phyloP scores from a whole-genome alignment of 2,797 vertebrate species.

The Sciurus carolinensis region DNA sequence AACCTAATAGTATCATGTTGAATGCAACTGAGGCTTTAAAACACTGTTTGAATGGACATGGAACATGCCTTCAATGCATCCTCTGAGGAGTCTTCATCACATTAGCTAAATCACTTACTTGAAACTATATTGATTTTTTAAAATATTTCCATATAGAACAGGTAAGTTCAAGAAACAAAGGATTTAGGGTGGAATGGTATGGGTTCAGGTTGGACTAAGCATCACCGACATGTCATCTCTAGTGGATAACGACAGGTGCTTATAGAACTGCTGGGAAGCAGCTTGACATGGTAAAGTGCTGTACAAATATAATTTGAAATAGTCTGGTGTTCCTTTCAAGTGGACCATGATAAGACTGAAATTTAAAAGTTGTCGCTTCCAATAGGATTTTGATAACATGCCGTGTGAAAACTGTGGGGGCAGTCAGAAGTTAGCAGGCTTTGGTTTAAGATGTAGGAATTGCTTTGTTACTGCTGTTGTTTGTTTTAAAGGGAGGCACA shows the following conservation, averaged over 20 bases:
- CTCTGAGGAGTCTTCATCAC: not conserved
- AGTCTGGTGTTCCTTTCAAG: conserved; percentile 1
- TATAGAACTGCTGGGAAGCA: not conserved
- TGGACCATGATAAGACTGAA: not conserved
- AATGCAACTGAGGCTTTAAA: not conserved
- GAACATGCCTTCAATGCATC: not conserved
- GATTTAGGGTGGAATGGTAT: not conserved
- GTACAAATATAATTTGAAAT: conserved; percentile 17
- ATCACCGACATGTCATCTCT: not conserved
- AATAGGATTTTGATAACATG: conserved; percentile 1
- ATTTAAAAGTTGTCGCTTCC: conserved; percentile 15
- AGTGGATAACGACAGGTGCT: not conserved
- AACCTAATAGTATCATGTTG: not conserved
- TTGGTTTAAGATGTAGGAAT: not conserved
- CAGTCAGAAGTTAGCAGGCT: not conserved
- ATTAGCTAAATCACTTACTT: not conserved
- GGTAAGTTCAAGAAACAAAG: not conserved
- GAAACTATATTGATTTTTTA: not conserved
- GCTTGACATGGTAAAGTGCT: not conserved
- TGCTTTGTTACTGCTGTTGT: too few relatives aligned
- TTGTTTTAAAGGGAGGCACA: conserved; percentile 2
- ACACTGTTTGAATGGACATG: not conserved
- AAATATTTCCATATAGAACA: not conserved
- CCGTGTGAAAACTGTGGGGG: not conserved
- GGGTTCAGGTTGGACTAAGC: not conserved